Evolutionary conservation across 2,797 vertebrate genomes (phyloP).

Genomic region (Sebastes ruberrimus): DNA sequence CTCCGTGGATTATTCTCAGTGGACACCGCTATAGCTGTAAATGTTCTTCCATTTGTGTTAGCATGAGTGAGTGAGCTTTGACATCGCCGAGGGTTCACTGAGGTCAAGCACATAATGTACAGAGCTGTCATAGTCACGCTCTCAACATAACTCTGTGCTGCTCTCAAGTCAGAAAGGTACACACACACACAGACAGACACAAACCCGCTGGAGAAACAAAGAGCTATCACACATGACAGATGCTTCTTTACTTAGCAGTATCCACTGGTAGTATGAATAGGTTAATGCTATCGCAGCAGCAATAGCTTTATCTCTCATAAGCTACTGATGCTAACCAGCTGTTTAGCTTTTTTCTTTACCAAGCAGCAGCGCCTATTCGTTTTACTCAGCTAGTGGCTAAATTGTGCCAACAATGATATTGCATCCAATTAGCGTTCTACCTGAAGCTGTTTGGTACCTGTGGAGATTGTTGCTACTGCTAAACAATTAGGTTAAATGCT

Average conservation of each 20-base stretch:
- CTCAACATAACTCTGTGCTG: slow-evolving; percentile 92
- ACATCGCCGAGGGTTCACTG: slow-evolving; percentile 82
- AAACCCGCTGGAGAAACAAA: slow-evolving; percentile 29
- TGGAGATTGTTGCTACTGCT: not conserved
- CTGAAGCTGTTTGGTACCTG: not conserved
- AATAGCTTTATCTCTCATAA: slow-evolving; percentile 3
- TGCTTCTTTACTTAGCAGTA: slow-evolving; percentile 4
- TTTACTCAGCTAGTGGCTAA: not conserved
- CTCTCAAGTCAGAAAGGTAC: slow-evolving; percentile 84
- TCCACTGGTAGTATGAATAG: not conserved
- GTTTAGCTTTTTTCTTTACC: not conserved
- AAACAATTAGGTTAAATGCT: not conserved
- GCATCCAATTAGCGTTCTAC: not conserved
- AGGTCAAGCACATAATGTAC: slow-evolving; percentile 97
- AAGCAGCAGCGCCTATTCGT: not conserved
- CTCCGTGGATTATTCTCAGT: not conserved
- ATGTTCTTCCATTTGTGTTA: not conserved
- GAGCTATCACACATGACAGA: slow-evolving; percentile 21
- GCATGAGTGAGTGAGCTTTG: slow-evolving; percentile 28
- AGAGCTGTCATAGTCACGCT: slow-evolving; percentile 92
- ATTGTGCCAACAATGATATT: not conserved
- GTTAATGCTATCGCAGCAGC: slow-evolving; percentile 23
- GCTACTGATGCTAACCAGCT: slow-evolving; percentile 30
- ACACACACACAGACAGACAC: not conserved
- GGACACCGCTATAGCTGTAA: not conserved